Evolutionary conservation across 1,140 invertebrate species (phyloP).

Genomic region (Choristoneura fumiferana): DNA sequence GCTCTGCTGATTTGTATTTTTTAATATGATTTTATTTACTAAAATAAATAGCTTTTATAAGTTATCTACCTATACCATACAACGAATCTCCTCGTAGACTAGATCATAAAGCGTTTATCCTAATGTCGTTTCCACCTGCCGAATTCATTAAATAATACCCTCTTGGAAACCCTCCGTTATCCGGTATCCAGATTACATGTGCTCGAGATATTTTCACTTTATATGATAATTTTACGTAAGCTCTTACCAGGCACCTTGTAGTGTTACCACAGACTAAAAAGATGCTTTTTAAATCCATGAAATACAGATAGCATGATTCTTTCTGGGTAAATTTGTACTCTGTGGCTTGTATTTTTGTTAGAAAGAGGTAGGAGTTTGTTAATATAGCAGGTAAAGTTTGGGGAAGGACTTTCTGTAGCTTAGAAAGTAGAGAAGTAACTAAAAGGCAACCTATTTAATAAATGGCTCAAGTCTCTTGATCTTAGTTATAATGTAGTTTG

Average conservation of each 20-base stretch:
- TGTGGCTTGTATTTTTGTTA: background rate
- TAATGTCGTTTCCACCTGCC: background rate
- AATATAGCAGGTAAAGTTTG: conserved; percentile 8
- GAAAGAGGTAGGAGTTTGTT: background rate
- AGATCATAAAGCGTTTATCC: background rate
- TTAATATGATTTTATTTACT: no score
- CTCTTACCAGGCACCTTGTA: background rate
- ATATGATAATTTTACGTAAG: conserved; percentile 21
- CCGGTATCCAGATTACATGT: conserved; percentile 18
- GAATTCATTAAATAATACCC: conserved; percentile 5
- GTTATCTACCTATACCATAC: no score
- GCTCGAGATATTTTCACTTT: conserved; percentile 21
- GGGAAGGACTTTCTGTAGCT: background rate
- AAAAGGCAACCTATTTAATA: background rate
- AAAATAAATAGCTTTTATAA: no score
- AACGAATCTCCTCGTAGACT: no score
- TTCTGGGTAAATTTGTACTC: background rate
- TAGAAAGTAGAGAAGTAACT: background rate
- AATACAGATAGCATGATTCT: background rate
- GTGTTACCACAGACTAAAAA: background rate
- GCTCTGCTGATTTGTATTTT: no score
- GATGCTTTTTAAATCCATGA: no score
- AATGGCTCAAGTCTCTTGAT: background rate
- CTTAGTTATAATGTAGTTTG: no score
- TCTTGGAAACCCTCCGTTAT: background rate